phyloP scores from a whole-genome alignment of 2,888 invertebrate genomes.

The Toxonevra muliebris region DNA sequence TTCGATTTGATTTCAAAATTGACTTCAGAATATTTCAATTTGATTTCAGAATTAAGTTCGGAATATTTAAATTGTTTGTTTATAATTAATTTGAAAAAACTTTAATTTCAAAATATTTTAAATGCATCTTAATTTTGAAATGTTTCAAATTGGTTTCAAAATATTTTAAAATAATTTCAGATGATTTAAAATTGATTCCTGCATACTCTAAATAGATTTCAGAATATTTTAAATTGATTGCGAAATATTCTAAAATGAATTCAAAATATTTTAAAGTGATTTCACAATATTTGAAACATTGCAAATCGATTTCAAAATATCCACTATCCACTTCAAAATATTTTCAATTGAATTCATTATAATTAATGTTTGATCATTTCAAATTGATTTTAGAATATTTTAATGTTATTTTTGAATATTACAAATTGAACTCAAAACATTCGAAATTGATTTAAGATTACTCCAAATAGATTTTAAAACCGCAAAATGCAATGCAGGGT shows the following conservation, averaged over 20 bases:
- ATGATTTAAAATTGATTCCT: not conserved
- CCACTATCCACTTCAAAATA: not conserved
- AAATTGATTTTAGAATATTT: not conserved
- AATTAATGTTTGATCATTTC: not conserved
- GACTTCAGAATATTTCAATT: too few relatives aligned
- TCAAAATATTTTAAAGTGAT: not conserved
- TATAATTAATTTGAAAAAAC: not conserved
- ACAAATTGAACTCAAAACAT: not conserved
- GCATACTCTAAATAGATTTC: not conserved
- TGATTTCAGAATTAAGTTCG: not conserved
- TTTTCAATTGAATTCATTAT: not conserved
- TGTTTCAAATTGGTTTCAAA: too few relatives aligned
- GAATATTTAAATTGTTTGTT: not conserved
- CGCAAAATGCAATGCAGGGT: too few relatives aligned
- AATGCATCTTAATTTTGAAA: not conserved
- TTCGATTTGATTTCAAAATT: not conserved
- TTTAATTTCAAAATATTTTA: not conserved
- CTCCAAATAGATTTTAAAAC: too few relatives aligned
- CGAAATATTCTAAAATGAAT: not conserved
- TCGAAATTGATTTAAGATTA: not conserved
- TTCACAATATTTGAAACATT: too few relatives aligned
- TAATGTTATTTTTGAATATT: not conserved
- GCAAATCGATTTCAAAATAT: too few relatives aligned
- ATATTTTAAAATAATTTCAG: too few relatives aligned
- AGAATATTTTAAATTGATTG: not conserved